Base-by-base conservation (phyloP, 1,140 invertebrate species). In the Luehdorfia chinensis region DNA sequence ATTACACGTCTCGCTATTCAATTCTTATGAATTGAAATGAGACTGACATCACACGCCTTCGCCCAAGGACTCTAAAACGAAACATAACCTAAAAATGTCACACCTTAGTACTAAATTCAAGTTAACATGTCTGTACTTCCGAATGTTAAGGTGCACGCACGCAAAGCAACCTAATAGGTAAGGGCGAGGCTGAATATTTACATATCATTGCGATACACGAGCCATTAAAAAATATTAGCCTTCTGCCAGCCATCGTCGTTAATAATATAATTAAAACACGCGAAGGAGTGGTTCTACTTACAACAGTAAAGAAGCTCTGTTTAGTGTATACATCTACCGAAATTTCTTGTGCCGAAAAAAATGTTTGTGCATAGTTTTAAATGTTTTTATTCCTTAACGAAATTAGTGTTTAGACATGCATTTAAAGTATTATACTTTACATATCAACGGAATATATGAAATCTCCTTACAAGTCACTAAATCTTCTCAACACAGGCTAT, bases 181-280 rank as follows among this genome's bases (percentile, higher is more conserved):
- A 53, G 64, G 81, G 78, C 55, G 75, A 68, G 78, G 64, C 67
- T 19, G 66, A 66, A 79, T 85, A 85, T 86, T 86, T 86, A 84
- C 81, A 86, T 86, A 86, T 84, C 77, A 81, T 85, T 78, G 78
- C 73, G 67, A 75, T 79, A 77, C 66, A 52, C 61, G 54, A 55
- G 52, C 76, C 72, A 83, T 85, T 75, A 78, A 74, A 80, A 85
- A 85, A 78, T 78, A 84, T 84, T 80, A 83, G 66, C 69, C 71
- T 79, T 83, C 75, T 61, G 66, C 60, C 58, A 62, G 51, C 56
- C 75, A 65, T 68, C 58, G 61, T 71, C 73, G 72, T 85, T 83
- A 81, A 81, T 85, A 83, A 79, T 81, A 83, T 85, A 85, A 85
- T 85, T 85, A 85, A 80, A 85, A 79, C 74, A 81, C 74, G 78